phyloP scores from a whole-genome alignment of 2,888 invertebrate genomes.

The Baccha elongata region DNA sequence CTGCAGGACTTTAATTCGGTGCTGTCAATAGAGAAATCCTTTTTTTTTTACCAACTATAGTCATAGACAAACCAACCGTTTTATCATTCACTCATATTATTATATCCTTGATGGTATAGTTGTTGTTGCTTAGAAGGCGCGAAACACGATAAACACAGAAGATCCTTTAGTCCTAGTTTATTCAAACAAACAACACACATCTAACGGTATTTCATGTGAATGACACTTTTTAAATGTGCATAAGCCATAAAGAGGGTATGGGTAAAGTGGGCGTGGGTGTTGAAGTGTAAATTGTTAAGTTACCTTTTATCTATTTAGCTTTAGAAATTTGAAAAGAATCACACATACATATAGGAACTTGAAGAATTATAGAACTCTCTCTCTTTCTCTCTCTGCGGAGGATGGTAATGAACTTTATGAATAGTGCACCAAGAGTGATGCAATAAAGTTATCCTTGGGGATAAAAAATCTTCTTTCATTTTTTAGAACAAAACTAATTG shows the following conservation, averaged over 20 bases:
- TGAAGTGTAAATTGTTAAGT: slow-evolving; percentile 63
- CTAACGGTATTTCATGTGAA: slow-evolving; percentile 59
- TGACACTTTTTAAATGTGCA: slow-evolving; percentile 62
- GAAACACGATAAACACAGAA: slow-evolving; percentile 9
- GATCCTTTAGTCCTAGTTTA: slow-evolving; percentile 60
- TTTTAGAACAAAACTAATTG: slow-evolving; percentile 64
- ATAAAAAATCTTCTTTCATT: slow-evolving; percentile 11
- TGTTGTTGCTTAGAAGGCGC: slow-evolving; percentile 42
- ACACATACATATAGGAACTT: neutral
- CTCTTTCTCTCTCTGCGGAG: neutral
- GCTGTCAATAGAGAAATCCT: slow-evolving; percentile 39
- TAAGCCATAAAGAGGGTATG: neutral
- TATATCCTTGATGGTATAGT: slow-evolving; percentile 33
- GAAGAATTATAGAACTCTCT: neutral
- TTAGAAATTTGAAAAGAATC: slow-evolving; percentile 42
- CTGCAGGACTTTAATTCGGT: slow-evolving; percentile 69
- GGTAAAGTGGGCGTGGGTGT: slow-evolving; percentile 20
- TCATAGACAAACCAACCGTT: slow-evolving; percentile 21
- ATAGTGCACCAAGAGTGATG: slow-evolving; percentile 39
- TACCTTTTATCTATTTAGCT: slow-evolving; percentile 66
- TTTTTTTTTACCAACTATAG: neutral
- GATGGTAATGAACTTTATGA: slow-evolving; percentile 71
- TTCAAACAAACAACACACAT: slow-evolving; percentile 21
- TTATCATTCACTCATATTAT: slow-evolving; percentile 38
- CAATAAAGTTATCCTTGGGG: slow-evolving; percentile 33